These are phyloP conservation scores for Drosophila tani DNA, from an alignment of 1,140 invertebrate species.

Conservation along the genomic window DNA sequence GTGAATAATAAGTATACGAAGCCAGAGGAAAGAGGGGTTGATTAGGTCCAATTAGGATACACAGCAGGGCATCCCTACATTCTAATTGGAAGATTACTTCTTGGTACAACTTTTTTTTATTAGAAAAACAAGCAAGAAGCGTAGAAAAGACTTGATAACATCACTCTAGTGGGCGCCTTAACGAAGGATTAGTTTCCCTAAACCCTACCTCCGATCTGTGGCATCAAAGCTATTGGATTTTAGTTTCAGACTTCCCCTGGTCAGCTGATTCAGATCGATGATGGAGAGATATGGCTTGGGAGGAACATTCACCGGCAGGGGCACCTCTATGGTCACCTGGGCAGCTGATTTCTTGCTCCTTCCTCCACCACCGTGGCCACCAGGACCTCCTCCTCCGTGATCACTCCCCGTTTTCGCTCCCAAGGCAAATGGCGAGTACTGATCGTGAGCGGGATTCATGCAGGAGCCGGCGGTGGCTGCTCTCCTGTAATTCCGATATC, in stretches of 20 bases:
- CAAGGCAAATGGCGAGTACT: slow-evolving; percentile 62
- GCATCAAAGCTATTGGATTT: slow-evolving; percentile 73
- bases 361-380: slow-evolving; percentile 5
- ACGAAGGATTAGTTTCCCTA: neutral
- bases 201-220: slow-evolving; percentile 57
- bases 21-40: neutral
- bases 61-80: neutral
- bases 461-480: slow-evolving; percentile 59
- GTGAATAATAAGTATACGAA: neutral
- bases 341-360: slow-evolving; percentile 46
- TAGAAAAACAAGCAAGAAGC: slow-evolving; percentile 47
- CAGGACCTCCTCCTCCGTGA: slow-evolving; percentile 20
- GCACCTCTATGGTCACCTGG: slow-evolving; percentile 57
- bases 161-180: slow-evolving; percentile 6
- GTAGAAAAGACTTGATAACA: slow-evolving; percentile 30
- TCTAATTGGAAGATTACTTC: neutral
- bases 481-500: slow-evolving; percentile 73
- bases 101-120: slow-evolving; percentile 18
- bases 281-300: slow-evolving; percentile 88
- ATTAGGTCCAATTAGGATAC: neutral
- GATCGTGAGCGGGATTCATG: slow-evolving; percentile 56
- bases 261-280: slow-evolving; percentile 90
- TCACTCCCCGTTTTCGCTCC: slow-evolving; percentile 76
- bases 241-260: slow-evolving; percentile 86
- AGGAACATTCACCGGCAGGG: slow-evolving; percentile 79